Evolutionary conservation across 2,113 vertebrate genomes (phyloP), one percentile per base, ranked within the genome.

Genomic region (Callaeas wilsoni): DNA sequence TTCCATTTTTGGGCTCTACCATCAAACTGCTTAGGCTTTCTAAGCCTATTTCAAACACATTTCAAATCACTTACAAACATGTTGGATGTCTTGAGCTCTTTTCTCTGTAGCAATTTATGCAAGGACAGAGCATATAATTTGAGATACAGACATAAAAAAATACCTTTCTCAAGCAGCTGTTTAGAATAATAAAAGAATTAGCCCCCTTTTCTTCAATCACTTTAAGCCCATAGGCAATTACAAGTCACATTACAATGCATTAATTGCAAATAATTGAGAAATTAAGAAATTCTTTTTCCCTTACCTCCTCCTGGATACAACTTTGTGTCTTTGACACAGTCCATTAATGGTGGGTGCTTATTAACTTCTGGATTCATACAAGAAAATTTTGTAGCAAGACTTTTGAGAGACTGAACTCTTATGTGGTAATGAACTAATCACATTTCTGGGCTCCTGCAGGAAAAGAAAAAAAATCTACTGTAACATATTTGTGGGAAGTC

Each of bases 111-210:
- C 33, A 67, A 14, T 37, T 56, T 44, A 25, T 27, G 22, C 19
- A 91, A 46, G 67, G 27, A 55, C 12, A 4, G 46, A 63, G 41
- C 0, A 0, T 14, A 1, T 46, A 46, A 68, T 42, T 6, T 2
- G 3, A 86, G 41, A 39, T 39, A 26, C 0, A 7, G 16, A 65
- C 33, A 67, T 17, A 35, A 79, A 39, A 8, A 22, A 27, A 69
- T 25, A 71, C 16, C 21, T 67, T 80, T 73, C 76, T 63, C 2
- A 12, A 59, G 49, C 37, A 89, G 71, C 30, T 73, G 16, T 71
- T 73, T 6, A 78, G n/a, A 41, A 60, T 35, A 39, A 46, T 1
- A 49, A 3, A 74, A 52, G 8, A 77, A 89, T 62, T 37, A 41
- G 23, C 20, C 25, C 19, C 19, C 67, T 60, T 82, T 74, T 46